A percentile compares a stretch with the other conserved stretches of the same genome.
These are phyloP conservation scores for Bothrops jararaca DNA, from an alignment of 2,113 vertebrate species.

Conservation along the genomic window DNA sequence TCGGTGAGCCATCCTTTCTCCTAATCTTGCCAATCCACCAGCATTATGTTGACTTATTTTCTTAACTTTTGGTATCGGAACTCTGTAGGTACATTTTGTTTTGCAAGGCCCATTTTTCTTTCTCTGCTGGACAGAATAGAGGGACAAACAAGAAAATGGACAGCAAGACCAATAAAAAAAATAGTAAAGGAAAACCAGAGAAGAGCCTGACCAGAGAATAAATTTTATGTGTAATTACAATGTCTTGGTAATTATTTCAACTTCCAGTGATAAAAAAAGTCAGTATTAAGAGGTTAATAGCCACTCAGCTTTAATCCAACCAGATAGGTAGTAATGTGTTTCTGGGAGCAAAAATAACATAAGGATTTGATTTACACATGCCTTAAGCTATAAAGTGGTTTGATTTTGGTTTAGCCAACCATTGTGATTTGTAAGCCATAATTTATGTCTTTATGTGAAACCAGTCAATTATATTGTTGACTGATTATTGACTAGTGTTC, in stretches of 20 bases:
- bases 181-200: neutral
- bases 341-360: neutral
- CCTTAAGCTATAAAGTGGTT: neutral
- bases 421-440: neutral
- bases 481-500: neutral
- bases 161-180: neutral
- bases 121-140: neutral
- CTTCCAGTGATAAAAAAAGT: neutral
- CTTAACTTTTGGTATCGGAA: neutral
- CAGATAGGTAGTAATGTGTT: neutral
- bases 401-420: neutral
- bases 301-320: neutral
- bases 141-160: neutral
- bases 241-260: neutral
- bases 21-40: neutral
- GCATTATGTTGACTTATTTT: neutral
- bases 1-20: conserved; percentile 75
- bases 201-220: neutral
- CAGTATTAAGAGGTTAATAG: neutral
- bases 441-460: neutral
- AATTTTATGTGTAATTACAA: neutral
- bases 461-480: neutral
- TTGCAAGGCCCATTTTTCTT: neutral
- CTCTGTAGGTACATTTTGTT: neutral
- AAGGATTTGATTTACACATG: neutral